phyloP scores from a whole-genome alignment of 2,797 vertebrate genomes.

The Glyptemys insculpta region DNA sequence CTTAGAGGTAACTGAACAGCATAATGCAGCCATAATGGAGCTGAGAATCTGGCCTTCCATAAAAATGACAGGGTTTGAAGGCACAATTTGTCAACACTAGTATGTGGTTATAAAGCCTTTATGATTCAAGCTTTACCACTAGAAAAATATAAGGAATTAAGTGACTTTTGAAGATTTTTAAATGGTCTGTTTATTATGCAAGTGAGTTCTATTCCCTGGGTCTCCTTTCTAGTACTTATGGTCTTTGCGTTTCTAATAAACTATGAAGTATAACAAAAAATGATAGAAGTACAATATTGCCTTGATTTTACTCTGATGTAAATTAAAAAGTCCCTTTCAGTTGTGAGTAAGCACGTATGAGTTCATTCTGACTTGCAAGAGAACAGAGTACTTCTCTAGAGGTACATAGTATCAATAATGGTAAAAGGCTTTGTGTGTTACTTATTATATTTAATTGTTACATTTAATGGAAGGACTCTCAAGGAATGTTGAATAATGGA shows the following conservation, averaged over 20 bases:
- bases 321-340: neutral
- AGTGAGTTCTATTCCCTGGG: neutral
- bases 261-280: neutral
- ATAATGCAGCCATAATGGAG: neutral
- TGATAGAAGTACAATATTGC: neutral
- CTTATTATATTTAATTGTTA: neutral
- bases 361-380: neutral
- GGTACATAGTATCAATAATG: neutral
- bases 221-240: neutral
- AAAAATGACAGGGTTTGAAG: neutral
- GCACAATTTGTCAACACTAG: neutral
- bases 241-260: neutral
- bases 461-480: neutral
- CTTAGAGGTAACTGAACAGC: neutral
- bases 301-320: neutral
- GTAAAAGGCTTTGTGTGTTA: neutral
- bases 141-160: neutral
- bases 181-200: neutral
- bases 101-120: neutral
- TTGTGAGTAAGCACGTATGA: fast-evolving
- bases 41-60: neutral
- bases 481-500: conserved; percentile 24
- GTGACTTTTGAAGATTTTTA: neutral
- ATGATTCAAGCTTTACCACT: neutral
- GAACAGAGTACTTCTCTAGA: neutral